Base-by-base conservation (phyloP, 2,888 invertebrate genomes). In the Amphimallon solstitiale region DNA sequence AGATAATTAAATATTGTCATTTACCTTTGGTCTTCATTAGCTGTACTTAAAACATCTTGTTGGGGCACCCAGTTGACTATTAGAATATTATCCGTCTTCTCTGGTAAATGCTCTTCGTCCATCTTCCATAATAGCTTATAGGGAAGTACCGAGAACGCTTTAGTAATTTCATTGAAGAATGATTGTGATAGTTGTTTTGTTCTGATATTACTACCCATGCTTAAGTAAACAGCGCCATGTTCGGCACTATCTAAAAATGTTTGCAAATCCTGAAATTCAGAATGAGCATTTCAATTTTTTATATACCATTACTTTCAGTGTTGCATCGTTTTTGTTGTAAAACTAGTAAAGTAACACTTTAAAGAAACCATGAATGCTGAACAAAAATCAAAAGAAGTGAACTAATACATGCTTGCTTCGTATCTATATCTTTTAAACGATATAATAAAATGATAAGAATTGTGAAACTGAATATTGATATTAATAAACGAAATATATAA, bases 81-180 rank as follows among this genome's bases (percentile, higher is more conserved):
- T 63, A 75, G 73, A 0, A 85, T 80, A 72, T 85, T 84, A 7
- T 73, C 66, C 0, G 81, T 77, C 64, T 77, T 72, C 29, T 72
- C 74, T 2, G 73, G 71, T 29, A 80, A 48, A 19, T 72, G 43
- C 14, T 80, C 79, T 1, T 73, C 74, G 12, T 84, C 84, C 73
- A 78, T 82, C 75, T 84, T 84, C 83, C 83, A 84, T 2, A 85
- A 65, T 14, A 84, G 75, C 56, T 78, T 79, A 67, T 83, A 82
- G 1, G 82, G 80, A n/a, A 84, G 65, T 68, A 79, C 74, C 0
- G 78, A 65, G 61, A 85, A 82, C 2, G 79, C 78, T 15, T 76
- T 72, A 2, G 81, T 23, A 15, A 84, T 72, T 4, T 72, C 73
- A 14, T 79, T 68, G 4, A 76, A 52, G n/a, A 75, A 76, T 6